A percentile compares a stretch with the other conserved stretches of the same genome.
phyloP scores from a whole-genome alignment of 2,888 invertebrate genomes.

The Caenorhabditis sp. region DNA sequence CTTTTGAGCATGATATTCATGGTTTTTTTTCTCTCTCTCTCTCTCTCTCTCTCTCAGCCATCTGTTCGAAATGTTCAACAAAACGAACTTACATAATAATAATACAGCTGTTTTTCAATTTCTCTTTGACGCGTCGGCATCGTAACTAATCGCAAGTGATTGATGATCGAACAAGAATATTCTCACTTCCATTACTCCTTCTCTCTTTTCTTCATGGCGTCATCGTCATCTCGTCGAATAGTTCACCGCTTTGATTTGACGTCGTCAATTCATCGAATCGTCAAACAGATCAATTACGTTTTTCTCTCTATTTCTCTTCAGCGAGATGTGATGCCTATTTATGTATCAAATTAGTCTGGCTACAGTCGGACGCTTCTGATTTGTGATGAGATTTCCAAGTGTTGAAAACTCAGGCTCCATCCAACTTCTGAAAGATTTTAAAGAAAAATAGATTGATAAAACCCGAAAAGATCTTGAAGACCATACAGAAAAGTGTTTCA shows the following conservation, averaged over 20 bases:
- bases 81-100: slow-evolving; percentile 17
- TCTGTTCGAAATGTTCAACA: slow-evolving; percentile 23
- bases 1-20: slow-evolving; percentile 47
- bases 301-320: slow-evolving; percentile 34
- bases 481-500: no score
- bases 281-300: slow-evolving; percentile 22
- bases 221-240: slow-evolving; percentile 25
- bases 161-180: slow-evolving; percentile 44
- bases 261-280: slow-evolving; percentile 45
- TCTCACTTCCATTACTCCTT: slow-evolving; percentile 22
- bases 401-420: no score
- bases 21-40: slow-evolving; percentile 2
- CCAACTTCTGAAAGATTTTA: no score
- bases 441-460: no score
- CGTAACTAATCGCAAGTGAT: slow-evolving; percentile 40
- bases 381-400: background rate
- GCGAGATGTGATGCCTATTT: background rate
- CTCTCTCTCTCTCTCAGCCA: slow-evolving; percentile 7
- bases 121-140: slow-evolving; percentile 20
- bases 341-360: background rate
- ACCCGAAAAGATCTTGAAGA: no score
- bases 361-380: slow-evolving; percentile 9
- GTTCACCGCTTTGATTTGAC: slow-evolving; percentile 33
- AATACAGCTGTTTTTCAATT: slow-evolving; percentile 34
- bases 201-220: background rate